Evolutionary conservation across 2,797 vertebrate species (phyloP).

Genomic region (Lindbergichthys nudifrons): DNA sequence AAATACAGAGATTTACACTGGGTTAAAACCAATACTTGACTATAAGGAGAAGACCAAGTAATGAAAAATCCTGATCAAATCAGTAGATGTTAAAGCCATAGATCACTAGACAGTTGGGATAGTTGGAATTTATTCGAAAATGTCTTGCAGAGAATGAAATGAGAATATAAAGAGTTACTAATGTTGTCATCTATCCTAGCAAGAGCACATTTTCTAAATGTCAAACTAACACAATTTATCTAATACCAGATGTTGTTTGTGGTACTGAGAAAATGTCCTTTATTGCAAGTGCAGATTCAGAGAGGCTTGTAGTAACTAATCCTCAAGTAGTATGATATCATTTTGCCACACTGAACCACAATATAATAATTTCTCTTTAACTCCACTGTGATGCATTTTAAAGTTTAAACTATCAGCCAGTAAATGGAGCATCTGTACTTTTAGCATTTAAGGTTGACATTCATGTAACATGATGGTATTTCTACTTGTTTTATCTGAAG

Average conservation of each 20-base stretch:
- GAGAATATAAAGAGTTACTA: no score
- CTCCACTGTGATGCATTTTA: neutral
- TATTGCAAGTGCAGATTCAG: no score
- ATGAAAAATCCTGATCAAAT: neutral
- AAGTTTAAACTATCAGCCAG: neutral
- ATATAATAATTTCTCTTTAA: neutral
- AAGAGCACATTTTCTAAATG: no score
- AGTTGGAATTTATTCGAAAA: neutral
- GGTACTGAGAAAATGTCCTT: no score
- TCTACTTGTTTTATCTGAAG: conserved; percentile 5
- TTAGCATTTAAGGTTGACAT: neutral
- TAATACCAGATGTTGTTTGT: no score
- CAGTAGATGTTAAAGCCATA: neutral
- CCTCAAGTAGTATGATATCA: neutral
- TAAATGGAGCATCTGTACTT: neutral
- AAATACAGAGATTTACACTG: conserved; percentile 1
- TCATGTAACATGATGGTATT: neutral
- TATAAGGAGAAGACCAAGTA: neutral
- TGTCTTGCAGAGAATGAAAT: no score
- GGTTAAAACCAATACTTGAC: neutral
- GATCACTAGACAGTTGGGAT: neutral
- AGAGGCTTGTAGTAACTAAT: neutral
- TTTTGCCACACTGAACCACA: neutral
- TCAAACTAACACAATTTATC: no score
- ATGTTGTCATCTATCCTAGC: no score